Conservation (phyloP, 2,797 vertebrate species). For the Oreonectes daqikongensis region DNA sequence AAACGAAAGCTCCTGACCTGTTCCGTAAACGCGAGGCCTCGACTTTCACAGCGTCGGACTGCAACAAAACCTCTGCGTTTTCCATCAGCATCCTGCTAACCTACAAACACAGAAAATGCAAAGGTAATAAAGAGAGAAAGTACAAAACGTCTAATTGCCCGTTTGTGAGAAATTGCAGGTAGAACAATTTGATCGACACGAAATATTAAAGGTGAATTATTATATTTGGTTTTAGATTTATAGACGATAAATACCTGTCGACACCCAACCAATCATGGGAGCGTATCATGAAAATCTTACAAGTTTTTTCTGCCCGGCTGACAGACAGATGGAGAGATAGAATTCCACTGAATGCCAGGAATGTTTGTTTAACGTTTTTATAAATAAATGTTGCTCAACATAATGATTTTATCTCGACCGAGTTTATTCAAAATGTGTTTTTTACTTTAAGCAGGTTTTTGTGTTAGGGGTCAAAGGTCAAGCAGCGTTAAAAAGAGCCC, state of each 20-base stretch:
- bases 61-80: constrained; percentile 72
- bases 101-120: constrained; percentile 53
- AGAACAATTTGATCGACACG: not conserved
- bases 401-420: not conserved
- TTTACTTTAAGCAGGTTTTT: not conserved
- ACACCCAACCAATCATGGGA: constrained; percentile 36
- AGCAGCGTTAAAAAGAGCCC: not conserved
- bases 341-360: not conserved
- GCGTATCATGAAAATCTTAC: too few relatives aligned
- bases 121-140: not conserved
- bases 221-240: not conserved
- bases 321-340: not conserved
- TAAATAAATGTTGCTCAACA: not conserved
- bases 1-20: constrained; percentile 67
- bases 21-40: constrained; percentile 67
- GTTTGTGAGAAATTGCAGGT: not conserved
- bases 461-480: constrained; percentile 12
- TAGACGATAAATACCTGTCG: not conserved
- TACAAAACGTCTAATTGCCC: not conserved
- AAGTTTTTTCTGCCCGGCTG: too few relatives aligned
- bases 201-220: not conserved
- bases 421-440: not conserved
- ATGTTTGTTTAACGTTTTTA: not conserved
- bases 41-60: constrained; percentile 70
- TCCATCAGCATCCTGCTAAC: constrained; percentile 71